Evolutionary conservation across 2,888 invertebrate species (phyloP).

Genomic region (Cantharis lateralis): DNA sequence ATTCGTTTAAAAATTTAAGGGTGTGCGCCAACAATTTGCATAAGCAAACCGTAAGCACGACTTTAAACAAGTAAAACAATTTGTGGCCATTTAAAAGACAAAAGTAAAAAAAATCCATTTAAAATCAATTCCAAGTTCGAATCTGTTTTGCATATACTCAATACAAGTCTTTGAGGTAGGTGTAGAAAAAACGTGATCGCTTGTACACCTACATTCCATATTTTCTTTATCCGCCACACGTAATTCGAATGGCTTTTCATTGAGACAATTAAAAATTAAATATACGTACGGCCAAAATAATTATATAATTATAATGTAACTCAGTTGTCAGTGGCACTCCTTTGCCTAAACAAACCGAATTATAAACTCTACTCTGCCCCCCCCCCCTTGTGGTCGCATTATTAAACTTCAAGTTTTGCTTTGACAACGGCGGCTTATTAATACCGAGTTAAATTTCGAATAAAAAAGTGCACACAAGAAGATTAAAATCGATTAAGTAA

Average conservation of each 20-base stretch:
- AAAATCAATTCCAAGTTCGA: constrained; percentile 26
- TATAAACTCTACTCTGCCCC: neutral
- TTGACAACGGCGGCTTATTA: constrained; percentile 19
- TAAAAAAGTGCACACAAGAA: constrained; percentile 22
- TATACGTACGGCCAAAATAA: neutral
- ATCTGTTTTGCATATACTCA: constrained; percentile 22
- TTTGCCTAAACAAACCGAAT: neutral
- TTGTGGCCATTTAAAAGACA: neutral
- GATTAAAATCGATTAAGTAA: constrained; percentile 36
- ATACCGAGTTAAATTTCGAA: constrained; percentile 13
- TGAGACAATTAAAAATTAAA: neutral
- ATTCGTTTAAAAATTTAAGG: neutral
- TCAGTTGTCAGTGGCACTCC: constrained; percentile 18
- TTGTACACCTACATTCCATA: constrained; percentile 21
- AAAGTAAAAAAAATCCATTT: constrained; percentile 1
- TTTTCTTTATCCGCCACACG: constrained; percentile 8
- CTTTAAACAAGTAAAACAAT: neutral
- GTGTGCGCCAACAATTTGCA: neutral
- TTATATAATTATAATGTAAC: constrained; percentile 30
- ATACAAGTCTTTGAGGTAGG: constrained; percentile 27
- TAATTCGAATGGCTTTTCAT: neutral
- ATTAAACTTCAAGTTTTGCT: neutral
- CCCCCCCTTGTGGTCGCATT: neutral
- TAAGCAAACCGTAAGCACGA: neutral
- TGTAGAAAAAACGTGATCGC: constrained; percentile 29